Evolutionary conservation across 2,113 vertebrate species (phyloP).

Genomic region (Chascanopsetta lugubris): DNA sequence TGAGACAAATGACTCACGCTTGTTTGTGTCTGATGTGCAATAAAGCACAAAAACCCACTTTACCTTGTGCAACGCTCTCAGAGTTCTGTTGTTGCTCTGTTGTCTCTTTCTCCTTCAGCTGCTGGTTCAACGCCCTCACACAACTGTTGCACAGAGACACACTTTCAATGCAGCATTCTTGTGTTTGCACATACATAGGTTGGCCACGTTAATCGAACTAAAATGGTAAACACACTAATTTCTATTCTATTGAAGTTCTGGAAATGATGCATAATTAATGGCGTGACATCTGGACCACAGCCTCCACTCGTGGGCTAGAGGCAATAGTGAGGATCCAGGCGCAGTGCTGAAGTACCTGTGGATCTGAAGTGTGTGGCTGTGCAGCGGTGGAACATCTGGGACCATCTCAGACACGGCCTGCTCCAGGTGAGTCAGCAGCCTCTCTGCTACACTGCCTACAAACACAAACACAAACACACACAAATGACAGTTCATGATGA

Average conservation of each 20-base stretch:
- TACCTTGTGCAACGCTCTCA: conserved; percentile 82
- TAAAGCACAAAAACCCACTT: conserved; percentile 4
- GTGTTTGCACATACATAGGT: neutral
- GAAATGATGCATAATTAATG: no score
- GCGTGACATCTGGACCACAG: no score
- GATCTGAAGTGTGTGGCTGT: conserved; percentile 86
- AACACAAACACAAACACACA: neutral
- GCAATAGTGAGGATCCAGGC: conserved; percentile 55
- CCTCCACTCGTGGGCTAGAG: no score
- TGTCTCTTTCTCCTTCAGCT: conserved; percentile 81
- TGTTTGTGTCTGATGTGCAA: neutral
- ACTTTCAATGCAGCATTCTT: neutral
- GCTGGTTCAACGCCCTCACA: conserved; percentile 85
- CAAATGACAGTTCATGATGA: no score
- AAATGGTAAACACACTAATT: no score
- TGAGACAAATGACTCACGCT: neutral
- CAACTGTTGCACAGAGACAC: conserved; percentile 70
- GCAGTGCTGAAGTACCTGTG: conserved; percentile 84
- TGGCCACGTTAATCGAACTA: no score
- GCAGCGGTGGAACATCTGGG: conserved; percentile 81
- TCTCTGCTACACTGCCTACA: conserved; percentile 82
- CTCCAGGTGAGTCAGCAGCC: conserved; percentile 84
- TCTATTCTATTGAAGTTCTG: no score
- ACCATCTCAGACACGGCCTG: conserved; percentile 81
- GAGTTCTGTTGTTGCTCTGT: conserved; percentile 66